These are phyloP conservation scores for Alloscopus bannaensis DNA, from an alignment of 2,888 invertebrate species.

Conservation along the genomic window DNA sequence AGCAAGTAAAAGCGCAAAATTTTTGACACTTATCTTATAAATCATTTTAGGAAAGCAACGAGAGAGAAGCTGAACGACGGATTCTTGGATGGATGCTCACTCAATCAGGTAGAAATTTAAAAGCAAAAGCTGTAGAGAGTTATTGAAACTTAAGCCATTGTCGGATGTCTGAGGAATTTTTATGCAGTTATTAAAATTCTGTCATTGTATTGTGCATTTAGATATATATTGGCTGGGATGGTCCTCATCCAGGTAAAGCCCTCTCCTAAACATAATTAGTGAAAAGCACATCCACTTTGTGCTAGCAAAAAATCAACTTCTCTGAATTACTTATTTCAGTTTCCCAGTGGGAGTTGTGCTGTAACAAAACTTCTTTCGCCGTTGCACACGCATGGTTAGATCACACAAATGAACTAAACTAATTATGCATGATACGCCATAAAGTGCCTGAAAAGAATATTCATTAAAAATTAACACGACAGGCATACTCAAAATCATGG, in stretches of 20 bases:
- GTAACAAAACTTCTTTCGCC: constrained; percentile 60
- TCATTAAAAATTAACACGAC: too few species aligned
- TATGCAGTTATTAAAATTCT: too few species aligned
- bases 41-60: constrained; percentile 38
- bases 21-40: not conserved
- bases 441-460: too few species aligned
- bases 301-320: too few species aligned
- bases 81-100: constrained; percentile 48
- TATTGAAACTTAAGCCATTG: too few species aligned
- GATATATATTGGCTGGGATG: constrained; percentile 64
- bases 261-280: too few species aligned
- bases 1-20: not conserved
- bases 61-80: constrained; percentile 49
- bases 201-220: too few species aligned
- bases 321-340: too few species aligned
- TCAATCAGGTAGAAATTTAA: constrained; percentile 56
- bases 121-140: too few species aligned
- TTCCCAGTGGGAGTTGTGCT: constrained; percentile 69
- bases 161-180: too few species aligned
- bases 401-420: not conserved
- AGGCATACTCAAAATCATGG: constrained; percentile 68
- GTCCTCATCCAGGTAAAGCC: too few species aligned
- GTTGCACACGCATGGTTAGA: constrained; percentile 35
- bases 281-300: too few species aligned
- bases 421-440: not conserved